A percentile compares a stretch with the other conserved stretches of the same genome.
Evolutionary conservation across 2,113 vertebrate genomes (phyloP).

Genomic region (Hyla sarda): DNA sequence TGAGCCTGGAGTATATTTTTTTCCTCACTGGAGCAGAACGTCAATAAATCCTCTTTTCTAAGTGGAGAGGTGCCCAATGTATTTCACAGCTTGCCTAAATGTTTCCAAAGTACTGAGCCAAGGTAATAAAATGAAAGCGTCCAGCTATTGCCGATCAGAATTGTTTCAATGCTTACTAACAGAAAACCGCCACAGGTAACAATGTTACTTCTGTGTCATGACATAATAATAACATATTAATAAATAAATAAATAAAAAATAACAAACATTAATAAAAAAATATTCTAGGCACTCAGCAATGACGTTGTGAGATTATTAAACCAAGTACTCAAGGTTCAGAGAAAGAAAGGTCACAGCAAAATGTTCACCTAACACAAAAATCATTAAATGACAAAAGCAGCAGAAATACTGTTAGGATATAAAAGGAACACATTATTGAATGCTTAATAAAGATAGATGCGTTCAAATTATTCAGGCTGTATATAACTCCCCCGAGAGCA

Average conservation of each 20-base stretch:
- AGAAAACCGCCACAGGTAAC: conserved; percentile 35
- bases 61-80: conserved; percentile 47
- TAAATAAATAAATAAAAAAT: conserved; percentile 8
- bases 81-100: conserved; percentile 58
- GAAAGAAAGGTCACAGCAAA: conserved; percentile 25
- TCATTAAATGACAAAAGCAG: conserved; percentile 48
- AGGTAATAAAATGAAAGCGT: conserved; percentile 42
- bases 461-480: conserved; percentile 49
- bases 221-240: conserved; percentile 28
- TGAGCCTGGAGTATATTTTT: conserved; percentile 36
- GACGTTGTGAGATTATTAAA: not conserved
- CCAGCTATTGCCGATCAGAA: conserved; percentile 25
- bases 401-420: conserved; percentile 20
- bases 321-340: not conserved
- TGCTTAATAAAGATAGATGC: conserved; percentile 53
- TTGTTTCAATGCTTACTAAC: conserved; percentile 49
- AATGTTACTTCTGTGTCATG: conserved; percentile 9
- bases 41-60: conserved; percentile 49
- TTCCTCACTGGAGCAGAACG: conserved; percentile 32
- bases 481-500: conserved; percentile 40
- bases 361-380: conserved; percentile 32
- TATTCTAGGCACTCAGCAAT: not conserved
- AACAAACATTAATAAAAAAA: not conserved
- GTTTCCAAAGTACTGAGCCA: conserved; percentile 50
- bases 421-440: conserved; percentile 51